Evolutionary conservation across 2,797 vertebrate species (phyloP), one percentile per base, ranked within the genome.

Genomic region (Ambastaia sidthimunki): DNA sequence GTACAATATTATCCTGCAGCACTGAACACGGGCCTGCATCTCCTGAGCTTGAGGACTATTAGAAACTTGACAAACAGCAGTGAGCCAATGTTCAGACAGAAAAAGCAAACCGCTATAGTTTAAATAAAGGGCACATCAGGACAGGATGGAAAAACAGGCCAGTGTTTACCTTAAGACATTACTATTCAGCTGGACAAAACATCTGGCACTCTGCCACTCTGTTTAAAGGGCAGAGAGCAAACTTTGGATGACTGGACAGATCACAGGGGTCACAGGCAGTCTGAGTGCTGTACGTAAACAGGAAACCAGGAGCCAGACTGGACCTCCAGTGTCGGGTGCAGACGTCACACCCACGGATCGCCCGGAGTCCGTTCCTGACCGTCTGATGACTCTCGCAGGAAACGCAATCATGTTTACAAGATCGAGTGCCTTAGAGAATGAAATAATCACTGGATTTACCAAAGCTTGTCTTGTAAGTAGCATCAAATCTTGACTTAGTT

Each of bases 111-210:
- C 5, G 50, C 21, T 23, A 21, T 18, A 41, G 31, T 28, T 2
- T 54, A 69, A 54, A 73, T 69, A 50, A 83, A 71, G 72, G 55
- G 47, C 31, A 52, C 48, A 34, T 74, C 54, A 57, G 47, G 65
- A 71, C n/a, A 59, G 60, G 80, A 18, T 12, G 48, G 31, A 62
- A 55, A 76, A 73, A 73, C 12, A 67, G 55, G 15, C 28, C 7
- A 48, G 28, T 63, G 54, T 80, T 67, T 80, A 80, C 52, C 54
- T 73, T 71, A 69, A 72, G 60, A 48, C 63, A 77, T 83, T 68
- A 52, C 47, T 67, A 74, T 76, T 80, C 78, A 77, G 31, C 31
- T 15, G 41, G 52, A 54, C 77, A 16, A 54, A 62, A 52, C 31
- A 47, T 44, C 21, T 71, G 47, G 66, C 50, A 54, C 72, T 63